A percentile compares a stretch with the other conserved stretches of the same genome.
These are phyloP conservation scores for Ennomos quercinarius DNA, from an alignment of 2,888 invertebrate genomes.

Conservation along the genomic window DNA sequence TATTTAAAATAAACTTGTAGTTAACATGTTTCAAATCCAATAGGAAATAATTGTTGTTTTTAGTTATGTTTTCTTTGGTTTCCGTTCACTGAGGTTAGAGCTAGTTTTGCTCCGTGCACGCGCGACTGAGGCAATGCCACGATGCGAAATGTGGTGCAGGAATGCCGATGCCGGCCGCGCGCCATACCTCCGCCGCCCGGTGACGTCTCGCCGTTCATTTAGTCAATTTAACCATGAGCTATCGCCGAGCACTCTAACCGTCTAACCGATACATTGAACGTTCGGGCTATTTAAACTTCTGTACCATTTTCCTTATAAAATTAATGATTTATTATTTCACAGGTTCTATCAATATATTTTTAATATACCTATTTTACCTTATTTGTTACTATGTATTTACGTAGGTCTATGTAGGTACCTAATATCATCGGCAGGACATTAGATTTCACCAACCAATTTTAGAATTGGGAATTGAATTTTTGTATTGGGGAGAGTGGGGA, in stretches of 20 bases:
- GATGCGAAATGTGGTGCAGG: constrained; percentile 58
- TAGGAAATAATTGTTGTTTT: constrained; percentile 44
- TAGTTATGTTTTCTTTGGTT: constrained; percentile 38
- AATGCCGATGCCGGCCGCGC: constrained; percentile 53
- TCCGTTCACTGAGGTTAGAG: constrained; percentile 36
- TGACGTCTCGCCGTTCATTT: constrained; percentile 62
- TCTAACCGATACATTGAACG: constrained; percentile 19
- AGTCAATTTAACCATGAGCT: constrained; percentile 72
- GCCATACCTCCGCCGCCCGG: constrained; percentile 63
- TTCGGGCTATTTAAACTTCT: background rate
- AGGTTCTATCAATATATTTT: too few relatives aligned
- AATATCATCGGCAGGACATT: too few relatives aligned
- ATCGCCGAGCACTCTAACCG: constrained; percentile 55
- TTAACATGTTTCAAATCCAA: constrained; percentile 39
- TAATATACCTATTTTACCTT: too few relatives aligned
- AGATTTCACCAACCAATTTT: too few relatives aligned
- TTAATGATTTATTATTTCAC: too few relatives aligned
- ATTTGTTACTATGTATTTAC: too few relatives aligned
- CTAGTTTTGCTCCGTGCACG: constrained; percentile 46
- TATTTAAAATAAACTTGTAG: constrained; percentile 69
- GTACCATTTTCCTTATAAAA: too few relatives aligned
- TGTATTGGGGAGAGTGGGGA: too few relatives aligned
- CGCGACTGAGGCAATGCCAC: constrained; percentile 59
- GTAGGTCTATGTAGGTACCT: too few relatives aligned
- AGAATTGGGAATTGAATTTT: too few relatives aligned